Base-by-base conservation (phyloP, 1,140 invertebrate species). In the Diachasma alloeum region DNA sequence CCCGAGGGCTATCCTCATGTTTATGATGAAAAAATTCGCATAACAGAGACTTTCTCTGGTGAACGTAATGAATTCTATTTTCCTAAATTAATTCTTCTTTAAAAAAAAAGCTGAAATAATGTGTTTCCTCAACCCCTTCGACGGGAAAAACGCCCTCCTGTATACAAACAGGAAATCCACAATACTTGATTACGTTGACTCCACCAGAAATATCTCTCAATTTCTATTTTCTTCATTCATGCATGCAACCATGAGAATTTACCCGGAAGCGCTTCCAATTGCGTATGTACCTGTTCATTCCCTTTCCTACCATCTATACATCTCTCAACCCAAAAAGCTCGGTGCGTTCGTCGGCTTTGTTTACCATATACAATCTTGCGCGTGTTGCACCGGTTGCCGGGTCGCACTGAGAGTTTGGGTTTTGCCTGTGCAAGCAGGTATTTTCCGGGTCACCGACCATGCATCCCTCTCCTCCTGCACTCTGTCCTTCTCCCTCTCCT, bases 371-470 rank as follows among this genome's bases (percentile, higher is more conserved):
- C 67, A 24, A 22, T 36, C 39, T 74, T 24, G 17, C 26, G 67
- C 59, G 39, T 78, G 53, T 78, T 75, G 17, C 74, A 24, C 74
- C 63, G 19, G 68, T 24, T 72, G 53, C 17, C 48, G 24, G 53
- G 77, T 39, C 4, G 24, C 22, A 31, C 19, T 24, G 19, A 6
- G 59, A 31, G 59, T 63, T 78, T 68, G 77, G 74, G 56, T 75
- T 75, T 78, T 48, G 73, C 59, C 69, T 67, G 67, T 53, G 73
- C 77, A 78, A 78, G 73, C 77, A 72, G 59, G 77, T 75, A 78
- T 78, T 78, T 78, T 72, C 74, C 73, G 68, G 77, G 77, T 72
- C 77, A 75, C 77, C 26, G 77, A 31, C 53, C 46, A 42, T 69
- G 42, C 63, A 70, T 73, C 15, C 39, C 69, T 24, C 56, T 67